Percentiles rank a stretch among this genome's conserved stretches.
These are phyloP conservation scores for Sylvicapra grimmia DNA, from an alignment of 2,113 vertebrate genomes.

Conservation along the genomic window DNA sequence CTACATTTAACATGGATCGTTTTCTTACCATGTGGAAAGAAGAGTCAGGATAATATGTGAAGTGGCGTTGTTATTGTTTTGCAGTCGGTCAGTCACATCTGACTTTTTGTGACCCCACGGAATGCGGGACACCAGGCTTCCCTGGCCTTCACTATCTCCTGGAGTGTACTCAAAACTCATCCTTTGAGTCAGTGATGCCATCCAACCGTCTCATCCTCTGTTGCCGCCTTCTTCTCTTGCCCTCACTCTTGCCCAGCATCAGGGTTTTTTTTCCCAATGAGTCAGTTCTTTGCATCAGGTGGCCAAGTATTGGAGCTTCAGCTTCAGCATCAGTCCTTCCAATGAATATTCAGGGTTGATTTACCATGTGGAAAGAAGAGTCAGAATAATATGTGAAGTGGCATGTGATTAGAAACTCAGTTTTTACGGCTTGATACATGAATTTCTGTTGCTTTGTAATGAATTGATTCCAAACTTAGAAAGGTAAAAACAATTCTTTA, in stretches of 20 bases:
- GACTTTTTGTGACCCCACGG: background rate
- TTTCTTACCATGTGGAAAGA: conserved; percentile 11
- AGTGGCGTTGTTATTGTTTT: background rate
- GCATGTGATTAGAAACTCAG: background rate
- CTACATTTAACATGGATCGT: background rate
- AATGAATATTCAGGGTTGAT: background rate
- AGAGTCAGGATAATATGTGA: background rate
- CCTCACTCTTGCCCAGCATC: background rate
- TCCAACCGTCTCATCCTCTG: background rate
- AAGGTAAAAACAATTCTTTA: background rate
- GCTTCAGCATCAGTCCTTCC: background rate
- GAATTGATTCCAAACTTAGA: background rate
- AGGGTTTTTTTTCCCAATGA: accelerated
- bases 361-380: background rate
- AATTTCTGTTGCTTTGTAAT: background rate
- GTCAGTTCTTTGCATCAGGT: background rate
- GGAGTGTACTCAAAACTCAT: background rate
- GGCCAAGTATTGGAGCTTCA: background rate
- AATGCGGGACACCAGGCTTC: background rate
- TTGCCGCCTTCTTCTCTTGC: background rate
- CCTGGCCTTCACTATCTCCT: background rate
- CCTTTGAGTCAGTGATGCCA: background rate
- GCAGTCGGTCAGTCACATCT: background rate
- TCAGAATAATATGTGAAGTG: background rate
- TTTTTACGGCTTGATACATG: background rate